Evolutionary conservation across 1,140 invertebrate genomes (phyloP), one percentile per base, ranked within the genome.

Genomic region (Bombus breviceps): DNA sequence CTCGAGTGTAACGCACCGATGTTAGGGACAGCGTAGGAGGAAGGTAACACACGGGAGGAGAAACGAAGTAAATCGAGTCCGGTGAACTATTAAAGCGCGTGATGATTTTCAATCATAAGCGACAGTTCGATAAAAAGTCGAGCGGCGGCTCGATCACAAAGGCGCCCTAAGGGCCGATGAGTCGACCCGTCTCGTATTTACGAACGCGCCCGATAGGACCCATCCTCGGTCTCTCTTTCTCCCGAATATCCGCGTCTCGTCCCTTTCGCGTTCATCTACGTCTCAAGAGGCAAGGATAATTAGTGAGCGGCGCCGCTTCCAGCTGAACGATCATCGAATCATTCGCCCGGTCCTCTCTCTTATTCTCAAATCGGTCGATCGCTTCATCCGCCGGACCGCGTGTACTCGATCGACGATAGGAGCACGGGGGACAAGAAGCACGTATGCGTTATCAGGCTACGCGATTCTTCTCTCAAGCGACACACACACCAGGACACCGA

Each of bases 51-150:
- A 6, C 3, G n/a, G 15, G 13, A 4, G 75, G 32, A 53, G 84
- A 76, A 81, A 84, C 77, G 69, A 73, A 57, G 91, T 90, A 92
- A 92, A 91, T 88, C 89, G 88, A 92, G 91, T 91, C 90, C 90
- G 90, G 90, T 76, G 92, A 91, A 93, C 92, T 94, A 94, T 94
- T 94, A 94, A 93, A 72, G 59, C 83, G 86, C 91, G 90, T 90
- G 92, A 89, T 92, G 92, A 94, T 94, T 93, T 95, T 94, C 94
- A 94, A 95, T 94, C 93, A 94, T 94, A 94, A 94, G 91, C 92
- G 93, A 95, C 93, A 95, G 93, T 94, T 91, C 82, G 92, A 93
- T 93, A 94, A 94, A 94, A 95, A 94, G 92, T 94, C 90, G 88
- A 92, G 90, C 90, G 93, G 91, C 94, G 93, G 93, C 92, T 88